phyloP scores from a whole-genome alignment of 2,888 invertebrate species.

The Chymomyza caudatula region DNA sequence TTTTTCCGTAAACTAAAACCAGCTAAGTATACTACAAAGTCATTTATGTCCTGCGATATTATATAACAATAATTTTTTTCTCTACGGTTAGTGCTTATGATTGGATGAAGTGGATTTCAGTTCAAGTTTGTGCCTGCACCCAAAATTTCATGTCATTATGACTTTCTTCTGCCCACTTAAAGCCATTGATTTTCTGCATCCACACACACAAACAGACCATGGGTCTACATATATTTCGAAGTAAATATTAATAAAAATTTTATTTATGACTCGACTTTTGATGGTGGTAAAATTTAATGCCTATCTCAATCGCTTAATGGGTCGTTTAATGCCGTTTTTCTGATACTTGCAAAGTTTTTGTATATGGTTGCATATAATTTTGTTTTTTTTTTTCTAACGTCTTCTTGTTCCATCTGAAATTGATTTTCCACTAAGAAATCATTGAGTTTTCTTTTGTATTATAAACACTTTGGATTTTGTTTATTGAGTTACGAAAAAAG shows the following conservation, averaged over 20 bases:
- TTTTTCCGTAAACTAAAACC: no score
- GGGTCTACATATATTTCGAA: not conserved
- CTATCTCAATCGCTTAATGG: not conserved
- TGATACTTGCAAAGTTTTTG: not conserved
- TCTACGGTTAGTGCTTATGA: not conserved
- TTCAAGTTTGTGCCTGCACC: not conserved
- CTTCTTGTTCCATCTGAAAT: no score
- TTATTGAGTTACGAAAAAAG: no score
- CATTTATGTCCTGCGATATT: not conserved
- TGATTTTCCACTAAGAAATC: no score
- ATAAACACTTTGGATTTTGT: no score
- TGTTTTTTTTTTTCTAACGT: no score
- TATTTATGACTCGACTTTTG: conserved; percentile 8
- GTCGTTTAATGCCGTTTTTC: not conserved
- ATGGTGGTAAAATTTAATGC: conserved; percentile 8
- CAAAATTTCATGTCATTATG: not conserved
- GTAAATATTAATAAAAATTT: not conserved
- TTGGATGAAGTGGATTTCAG: not conserved
- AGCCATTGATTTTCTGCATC: not conserved
- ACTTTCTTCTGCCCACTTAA: not conserved
- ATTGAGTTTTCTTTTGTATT: no score
- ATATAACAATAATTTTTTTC: not conserved
- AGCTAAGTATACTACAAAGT: no score
- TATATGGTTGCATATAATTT: not conserved
- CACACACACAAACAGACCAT: not conserved